Conservation (phyloP, 2,797 vertebrate genomes). For the Decapterus maruadsi region DNA sequence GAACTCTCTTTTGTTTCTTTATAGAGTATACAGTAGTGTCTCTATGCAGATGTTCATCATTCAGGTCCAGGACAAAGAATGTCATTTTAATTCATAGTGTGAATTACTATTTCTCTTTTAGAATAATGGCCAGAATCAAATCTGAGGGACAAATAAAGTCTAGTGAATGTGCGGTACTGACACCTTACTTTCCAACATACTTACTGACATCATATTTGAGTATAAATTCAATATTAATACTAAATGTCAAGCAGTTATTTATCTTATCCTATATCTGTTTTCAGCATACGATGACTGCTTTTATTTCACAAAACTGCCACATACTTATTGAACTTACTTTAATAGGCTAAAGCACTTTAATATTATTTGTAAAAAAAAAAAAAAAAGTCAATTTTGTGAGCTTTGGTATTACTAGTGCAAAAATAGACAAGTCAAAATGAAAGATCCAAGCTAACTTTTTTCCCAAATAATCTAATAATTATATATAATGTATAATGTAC, state of each 20-base stretch:
- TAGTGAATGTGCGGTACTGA: not conserved
- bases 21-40: too few species aligned
- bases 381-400: not conserved
- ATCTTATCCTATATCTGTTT: not conserved
- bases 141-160: not conserved
- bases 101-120: constrained; percentile 11
- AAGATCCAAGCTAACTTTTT: not conserved
- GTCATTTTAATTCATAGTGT: not conserved
- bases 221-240: not conserved
- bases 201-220: not conserved
- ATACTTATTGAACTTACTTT: not conserved
- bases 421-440: too few species aligned
- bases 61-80: not conserved
- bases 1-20: not conserved
- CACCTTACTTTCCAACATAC: not conserved
- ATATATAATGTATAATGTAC: too few species aligned
- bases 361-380: not conserved
- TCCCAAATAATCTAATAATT: not conserved
- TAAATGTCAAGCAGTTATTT: not conserved
- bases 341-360: not conserved
- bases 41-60: not conserved
- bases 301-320: not conserved
- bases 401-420: not conserved
- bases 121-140: not conserved
- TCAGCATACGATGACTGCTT: not conserved